phyloP scores from a whole-genome alignment of 2,113 vertebrate genomes.

The Rhadina sibilatrix region DNA sequence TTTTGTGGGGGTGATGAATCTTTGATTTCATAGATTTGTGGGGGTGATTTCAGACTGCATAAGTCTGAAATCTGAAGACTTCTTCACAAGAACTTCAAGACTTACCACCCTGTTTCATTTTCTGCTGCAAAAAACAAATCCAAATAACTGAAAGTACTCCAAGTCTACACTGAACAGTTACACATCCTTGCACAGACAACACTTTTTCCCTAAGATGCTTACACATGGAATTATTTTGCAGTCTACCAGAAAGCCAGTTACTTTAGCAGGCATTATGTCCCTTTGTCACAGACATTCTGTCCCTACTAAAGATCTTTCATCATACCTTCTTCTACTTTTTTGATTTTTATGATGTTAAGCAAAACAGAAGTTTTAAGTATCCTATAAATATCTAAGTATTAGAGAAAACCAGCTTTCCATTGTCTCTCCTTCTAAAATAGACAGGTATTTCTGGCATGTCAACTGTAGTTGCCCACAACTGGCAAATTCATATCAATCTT shows the following conservation, averaged over 20 bases:
- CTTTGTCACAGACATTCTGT: not conserved
- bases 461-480: not conserved
- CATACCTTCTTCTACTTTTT: not conserved
- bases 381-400: not conserved
- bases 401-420: not conserved
- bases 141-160: not conserved
- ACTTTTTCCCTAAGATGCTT: not conserved
- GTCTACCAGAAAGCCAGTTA: not conserved
- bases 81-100: not conserved
- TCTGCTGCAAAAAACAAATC: not conserved
- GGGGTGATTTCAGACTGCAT: not conserved
- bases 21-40: rapidly evolving
- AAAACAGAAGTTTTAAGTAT: not conserved
- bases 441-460: not conserved
- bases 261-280: not conserved
- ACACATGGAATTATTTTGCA: not conserved
- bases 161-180: not conserved
- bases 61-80: not conserved
- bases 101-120: not conserved
- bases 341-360: not conserved
- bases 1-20: not conserved
- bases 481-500: not conserved
- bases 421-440: not conserved
- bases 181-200: not conserved
- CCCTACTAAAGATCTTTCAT: not conserved